Base-by-base conservation (phyloP, 2,797 vertebrate genomes). In the Triplophysa bombifrons region DNA sequence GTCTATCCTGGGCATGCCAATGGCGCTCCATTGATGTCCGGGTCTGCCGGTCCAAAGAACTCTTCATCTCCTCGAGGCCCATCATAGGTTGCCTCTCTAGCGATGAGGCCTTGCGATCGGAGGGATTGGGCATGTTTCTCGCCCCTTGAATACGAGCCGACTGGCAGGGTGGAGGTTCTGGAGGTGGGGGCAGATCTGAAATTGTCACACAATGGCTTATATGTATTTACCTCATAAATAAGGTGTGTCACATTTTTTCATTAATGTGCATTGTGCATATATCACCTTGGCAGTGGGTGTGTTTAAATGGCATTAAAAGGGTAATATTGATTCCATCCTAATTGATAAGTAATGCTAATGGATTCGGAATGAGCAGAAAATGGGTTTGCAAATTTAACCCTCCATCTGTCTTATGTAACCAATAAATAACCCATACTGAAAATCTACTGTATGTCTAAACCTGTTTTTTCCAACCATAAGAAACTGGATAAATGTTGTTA, bases 181-280 rank as follows among this genome's bases (percentile, higher is more conserved):
- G 97, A 87, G 98, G 97, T 89, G 98, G 98, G 93, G 98, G 98
- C 94, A 99, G 96, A 94, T 97, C 98, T 99, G 91, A 51, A 56
- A 55, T 53, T 25, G 48, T 69, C 60, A 72, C n/a, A 51, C 20
- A 20, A n/a, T 30, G 50, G 1, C n/a, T 6, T 46, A 69, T n/a
- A 22, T 34, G 25, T 27, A 64, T 38, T 9, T 13, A 58, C 22
- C 20, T 13, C 22, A 25, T 58, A 58, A 4, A 13, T 58, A 58
- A 14, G 12, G 22, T 58, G 4, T 16, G 25, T 2, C 60, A 61
- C 30, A 9, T 27, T 60, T 76, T 67, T 67, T 30, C 30, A 30
- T 4, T 30, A 12, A 65, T 46, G 2, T 30, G 4, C 13, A 69
- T 34, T 50, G 10, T 34, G 25, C 13, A 76, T 77, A 30, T 38